Percentiles rank a stretch among this genome's conserved stretches.
Conservation (phyloP, 2,888 invertebrate genomes). For the Troides oblongomaculatus region DNA sequence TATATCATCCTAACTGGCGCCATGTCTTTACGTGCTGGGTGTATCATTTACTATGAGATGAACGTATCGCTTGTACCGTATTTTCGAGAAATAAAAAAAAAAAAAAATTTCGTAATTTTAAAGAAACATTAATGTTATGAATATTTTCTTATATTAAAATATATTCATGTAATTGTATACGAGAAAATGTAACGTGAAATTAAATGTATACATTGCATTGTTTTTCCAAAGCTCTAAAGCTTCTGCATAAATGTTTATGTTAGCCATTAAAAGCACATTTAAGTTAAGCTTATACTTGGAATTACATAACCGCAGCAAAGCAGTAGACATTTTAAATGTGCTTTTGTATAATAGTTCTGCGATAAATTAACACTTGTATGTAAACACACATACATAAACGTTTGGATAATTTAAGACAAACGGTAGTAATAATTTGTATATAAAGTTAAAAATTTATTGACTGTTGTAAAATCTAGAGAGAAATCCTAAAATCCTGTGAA, state of each 20-base stretch:
- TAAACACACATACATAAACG: neutral
- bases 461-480: too few relatives aligned
- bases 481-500: neutral
- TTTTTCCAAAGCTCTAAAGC: neutral
- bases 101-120: too few relatives aligned
- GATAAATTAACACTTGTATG: neutral
- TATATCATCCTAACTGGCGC: too few relatives aligned
- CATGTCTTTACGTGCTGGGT: too few relatives aligned
- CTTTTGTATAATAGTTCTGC: neutral
- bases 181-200: too few relatives aligned
- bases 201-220: too few relatives aligned
- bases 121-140: too few relatives aligned
- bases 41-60: too few relatives aligned
- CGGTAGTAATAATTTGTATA: neutral
- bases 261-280: constrained; percentile 9
- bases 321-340: neutral
- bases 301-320: constrained; percentile 13
- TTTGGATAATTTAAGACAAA: neutral
- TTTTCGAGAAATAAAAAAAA: too few relatives aligned
- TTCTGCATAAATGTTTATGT: neutral
- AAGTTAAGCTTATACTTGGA: constrained; percentile 11
- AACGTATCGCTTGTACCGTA: too few relatives aligned
- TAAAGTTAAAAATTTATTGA: neutral
- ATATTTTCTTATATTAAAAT: too few relatives aligned
- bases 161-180: too few relatives aligned